Conservation (phyloP, 2,797 vertebrate genomes). For the Amblyraja radiata region DNA sequence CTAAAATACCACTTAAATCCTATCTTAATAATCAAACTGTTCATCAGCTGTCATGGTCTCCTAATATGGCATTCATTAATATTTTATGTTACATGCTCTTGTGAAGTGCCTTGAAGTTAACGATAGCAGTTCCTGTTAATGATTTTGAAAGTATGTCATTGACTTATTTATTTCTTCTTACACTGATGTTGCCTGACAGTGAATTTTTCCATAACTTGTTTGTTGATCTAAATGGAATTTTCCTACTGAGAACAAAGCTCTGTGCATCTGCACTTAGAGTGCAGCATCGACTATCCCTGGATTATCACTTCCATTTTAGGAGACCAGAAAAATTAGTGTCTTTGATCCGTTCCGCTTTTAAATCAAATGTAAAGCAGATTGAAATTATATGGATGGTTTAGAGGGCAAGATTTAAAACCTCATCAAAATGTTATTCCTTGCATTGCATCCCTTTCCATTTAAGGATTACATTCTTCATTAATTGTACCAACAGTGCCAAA, state of each 20-base stretch:
- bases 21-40: too few relatives aligned
- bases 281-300: background rate
- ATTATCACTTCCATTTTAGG: background rate
- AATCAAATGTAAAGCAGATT: background rate
- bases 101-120: too few relatives aligned
- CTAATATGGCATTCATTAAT: too few relatives aligned
- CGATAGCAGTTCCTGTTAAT: too few relatives aligned
- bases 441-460: background rate
- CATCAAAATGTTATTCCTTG: background rate
- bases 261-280: background rate
- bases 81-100: too few relatives aligned
- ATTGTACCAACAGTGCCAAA: background rate
- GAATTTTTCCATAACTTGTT: too few relatives aligned
- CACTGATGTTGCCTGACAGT: too few relatives aligned
- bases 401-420: background rate
- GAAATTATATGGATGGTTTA: background rate
- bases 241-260: background rate
- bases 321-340: background rate
- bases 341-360: background rate
- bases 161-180: too few relatives aligned
- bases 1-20: too few relatives aligned
- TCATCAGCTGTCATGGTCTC: too few relatives aligned
- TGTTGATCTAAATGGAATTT: background rate
- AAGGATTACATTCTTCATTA: background rate
- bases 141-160: too few relatives aligned